These are phyloP conservation scores for Puffinus mauretanicus DNA, from an alignment of 2,113 vertebrate species.

Conservation along the genomic window DNA sequence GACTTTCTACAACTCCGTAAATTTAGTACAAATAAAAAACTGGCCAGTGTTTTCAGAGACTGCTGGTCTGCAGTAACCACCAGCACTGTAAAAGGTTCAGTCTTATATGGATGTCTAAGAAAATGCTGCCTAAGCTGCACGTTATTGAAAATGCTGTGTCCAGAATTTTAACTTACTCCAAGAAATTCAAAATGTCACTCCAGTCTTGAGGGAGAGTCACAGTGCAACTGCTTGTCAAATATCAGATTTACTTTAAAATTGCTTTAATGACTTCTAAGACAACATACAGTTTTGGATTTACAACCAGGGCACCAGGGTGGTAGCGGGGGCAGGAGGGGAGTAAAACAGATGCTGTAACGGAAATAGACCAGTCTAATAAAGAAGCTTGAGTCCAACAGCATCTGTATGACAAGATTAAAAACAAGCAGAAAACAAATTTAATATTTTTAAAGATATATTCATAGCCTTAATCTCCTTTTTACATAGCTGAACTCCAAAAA, in stretches of 20 bases:
- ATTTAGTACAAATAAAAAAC: background rate
- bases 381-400: background rate
- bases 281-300: background rate
- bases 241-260: constrained; percentile 27
- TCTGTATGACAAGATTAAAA: background rate
- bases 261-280: background rate
- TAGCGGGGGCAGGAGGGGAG: too few relatives aligned
- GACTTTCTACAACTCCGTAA: background rate
- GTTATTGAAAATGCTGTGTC: background rate
- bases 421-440: background rate
- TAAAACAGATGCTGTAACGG: background rate
- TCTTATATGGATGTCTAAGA: background rate
- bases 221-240: constrained; percentile 16
- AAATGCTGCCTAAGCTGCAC: background rate
- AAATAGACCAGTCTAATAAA: background rate
- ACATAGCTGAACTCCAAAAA: background rate
- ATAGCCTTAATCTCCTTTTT: background rate
- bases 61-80: background rate
- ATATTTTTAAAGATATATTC: background rate
- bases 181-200: background rate
- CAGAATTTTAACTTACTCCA: constrained; percentile 6
- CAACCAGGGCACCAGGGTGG: background rate
- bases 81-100: background rate
- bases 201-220: background rate
- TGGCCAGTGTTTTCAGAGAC: background rate